Percentiles rank a stretch among this genome's conserved stretches.
Conservation (phyloP, 2,797 vertebrate species). For the Protonibea diacanthus region DNA sequence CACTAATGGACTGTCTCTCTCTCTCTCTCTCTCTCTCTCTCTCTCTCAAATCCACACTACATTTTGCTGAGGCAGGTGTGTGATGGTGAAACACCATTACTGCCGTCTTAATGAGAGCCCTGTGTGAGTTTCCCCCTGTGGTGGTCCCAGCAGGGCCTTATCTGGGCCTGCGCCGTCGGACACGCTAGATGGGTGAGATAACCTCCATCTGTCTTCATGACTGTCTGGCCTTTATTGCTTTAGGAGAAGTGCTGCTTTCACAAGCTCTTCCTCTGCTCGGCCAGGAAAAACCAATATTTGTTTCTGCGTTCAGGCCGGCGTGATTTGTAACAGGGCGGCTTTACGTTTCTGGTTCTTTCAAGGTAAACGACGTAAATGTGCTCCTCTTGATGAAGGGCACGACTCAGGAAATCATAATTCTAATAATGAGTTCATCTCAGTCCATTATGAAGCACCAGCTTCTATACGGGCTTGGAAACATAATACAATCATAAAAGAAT, state of each 20-base stretch:
- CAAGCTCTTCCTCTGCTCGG: conserved; percentile 40
- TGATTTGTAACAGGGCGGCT: conserved; percentile 51
- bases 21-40: conserved; percentile 9
- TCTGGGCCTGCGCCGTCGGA: conserved; percentile 53
- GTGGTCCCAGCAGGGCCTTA: conserved; percentile 65
- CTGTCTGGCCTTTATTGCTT: conserved; percentile 79
- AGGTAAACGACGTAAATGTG: conserved; percentile 31
- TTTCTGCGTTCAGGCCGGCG: conserved; percentile 29
- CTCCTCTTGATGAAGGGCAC: conserved; percentile 15
- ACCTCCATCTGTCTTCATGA: conserved; percentile 84
- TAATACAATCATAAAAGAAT: not conserved
- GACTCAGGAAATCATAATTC: conserved; percentile 7
- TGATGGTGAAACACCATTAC: conserved; percentile 58
- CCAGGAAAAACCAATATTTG: conserved; percentile 73
- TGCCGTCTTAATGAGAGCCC: conserved; percentile 66
- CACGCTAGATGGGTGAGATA: conserved; percentile 69
- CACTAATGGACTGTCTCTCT: conserved; percentile 38
- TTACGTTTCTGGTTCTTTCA: conserved; percentile 31
- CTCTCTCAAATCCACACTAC: conserved; percentile 10
- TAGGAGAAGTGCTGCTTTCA: conserved; percentile 68
- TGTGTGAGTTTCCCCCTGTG: conserved; percentile 44
- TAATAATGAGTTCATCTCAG: conserved; percentile 4
- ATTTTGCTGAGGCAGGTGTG: conserved; percentile 67
- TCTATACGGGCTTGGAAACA: not conserved
- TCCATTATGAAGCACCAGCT: conserved; percentile 12